Conservation (phyloP, 2,797 vertebrate species). For the Lindbergichthys nudifrons region DNA sequence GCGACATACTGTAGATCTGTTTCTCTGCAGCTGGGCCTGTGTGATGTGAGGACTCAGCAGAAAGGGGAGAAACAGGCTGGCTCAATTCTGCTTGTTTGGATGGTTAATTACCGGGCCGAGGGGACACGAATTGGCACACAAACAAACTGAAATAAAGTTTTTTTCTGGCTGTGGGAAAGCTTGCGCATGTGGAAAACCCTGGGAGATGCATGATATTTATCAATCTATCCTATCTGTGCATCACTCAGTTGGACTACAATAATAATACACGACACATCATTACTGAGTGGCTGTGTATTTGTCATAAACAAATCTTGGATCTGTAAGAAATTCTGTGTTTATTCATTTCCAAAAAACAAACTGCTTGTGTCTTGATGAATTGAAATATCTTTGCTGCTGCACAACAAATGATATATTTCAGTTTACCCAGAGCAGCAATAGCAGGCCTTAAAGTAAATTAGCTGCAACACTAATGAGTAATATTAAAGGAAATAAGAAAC, state of each 20-base stretch:
- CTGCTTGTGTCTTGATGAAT: too few species aligned
- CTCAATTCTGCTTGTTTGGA: constrained; percentile 27
- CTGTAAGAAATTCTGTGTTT: too few species aligned
- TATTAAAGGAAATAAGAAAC: too few species aligned
- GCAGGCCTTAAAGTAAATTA: too few species aligned
- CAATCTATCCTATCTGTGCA: not conserved
- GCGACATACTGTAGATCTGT: constrained; percentile 55
- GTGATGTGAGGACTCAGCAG: constrained; percentile 78
- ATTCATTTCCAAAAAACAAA: too few species aligned
- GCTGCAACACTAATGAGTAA: too few species aligned
- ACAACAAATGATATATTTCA: too few species aligned
- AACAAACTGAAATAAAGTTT: not conserved
- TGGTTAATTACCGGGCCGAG: constrained; percentile 9
- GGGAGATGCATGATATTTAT: not conserved
- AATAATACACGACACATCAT: not conserved
- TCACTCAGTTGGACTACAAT: not conserved
- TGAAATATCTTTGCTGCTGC: too few species aligned
- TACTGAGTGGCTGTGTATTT: not conserved
- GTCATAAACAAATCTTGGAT: too few species aligned
- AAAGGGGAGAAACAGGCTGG: constrained; percentile 62
- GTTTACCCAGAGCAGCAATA: too few species aligned
- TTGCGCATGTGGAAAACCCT: not conserved
- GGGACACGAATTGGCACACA: constrained; percentile 13
- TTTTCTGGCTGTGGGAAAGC: not conserved
- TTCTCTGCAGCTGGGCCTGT: constrained; percentile 72